phyloP scores from a whole-genome alignment of 2,797 vertebrate species.

The Clarias fuscus region DNA sequence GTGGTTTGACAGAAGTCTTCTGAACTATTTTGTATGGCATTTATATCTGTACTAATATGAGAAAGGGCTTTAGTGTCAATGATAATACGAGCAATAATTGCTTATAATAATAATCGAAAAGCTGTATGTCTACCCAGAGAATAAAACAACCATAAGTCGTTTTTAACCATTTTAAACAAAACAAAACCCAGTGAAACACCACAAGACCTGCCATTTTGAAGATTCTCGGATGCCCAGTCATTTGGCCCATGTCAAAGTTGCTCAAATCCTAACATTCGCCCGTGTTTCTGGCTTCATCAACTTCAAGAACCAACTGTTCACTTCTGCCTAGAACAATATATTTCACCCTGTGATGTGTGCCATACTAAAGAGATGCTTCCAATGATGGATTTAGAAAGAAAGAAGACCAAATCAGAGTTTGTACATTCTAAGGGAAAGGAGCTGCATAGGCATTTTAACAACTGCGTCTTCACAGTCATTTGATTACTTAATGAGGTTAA shows the following conservation, averaged over 20 bases:
- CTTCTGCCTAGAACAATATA: no score
- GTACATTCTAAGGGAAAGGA: background rate
- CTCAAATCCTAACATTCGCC: no score
- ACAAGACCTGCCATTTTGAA: no score
- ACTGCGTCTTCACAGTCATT: background rate
- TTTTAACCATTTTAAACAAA: background rate
- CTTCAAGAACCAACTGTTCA: no score
- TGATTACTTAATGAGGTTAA: background rate
- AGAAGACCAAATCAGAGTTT: no score
- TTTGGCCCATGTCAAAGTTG: no score
- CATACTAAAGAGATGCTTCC: no score
- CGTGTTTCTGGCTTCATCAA: no score
- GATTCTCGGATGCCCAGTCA: no score
- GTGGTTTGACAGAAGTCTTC: background rate
- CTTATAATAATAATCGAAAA: background rate
- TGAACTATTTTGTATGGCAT: background rate
- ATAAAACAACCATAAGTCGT: background rate
- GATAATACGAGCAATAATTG: background rate
- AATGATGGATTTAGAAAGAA: no score
- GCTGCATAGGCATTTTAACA: background rate
- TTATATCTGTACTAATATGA: background rate
- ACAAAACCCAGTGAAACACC: no score
- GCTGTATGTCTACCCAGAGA: background rate
- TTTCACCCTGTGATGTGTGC: no score
- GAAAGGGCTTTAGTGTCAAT: background rate